Evolutionary conservation across 1,140 invertebrate species (phyloP).

Genomic region (Uloborus diversus): DNA sequence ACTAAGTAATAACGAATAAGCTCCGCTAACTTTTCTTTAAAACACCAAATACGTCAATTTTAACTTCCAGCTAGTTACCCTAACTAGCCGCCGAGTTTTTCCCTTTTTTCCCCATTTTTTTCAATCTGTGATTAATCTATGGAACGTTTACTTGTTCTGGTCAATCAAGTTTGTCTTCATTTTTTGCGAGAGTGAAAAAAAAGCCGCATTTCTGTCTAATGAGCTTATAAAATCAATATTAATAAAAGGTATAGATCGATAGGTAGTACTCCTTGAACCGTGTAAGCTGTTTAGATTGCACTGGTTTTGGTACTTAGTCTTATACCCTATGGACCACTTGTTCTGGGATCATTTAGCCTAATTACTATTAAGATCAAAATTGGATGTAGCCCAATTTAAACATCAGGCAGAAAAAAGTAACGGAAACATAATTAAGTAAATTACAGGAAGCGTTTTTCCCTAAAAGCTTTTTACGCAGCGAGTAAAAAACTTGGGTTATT

Average conservation of each 20-base stretch:
- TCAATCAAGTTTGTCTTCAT: constrained; percentile 55
- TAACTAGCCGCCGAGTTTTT: constrained; percentile 39
- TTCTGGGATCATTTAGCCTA: constrained; percentile 54
- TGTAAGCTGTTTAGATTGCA: constrained; percentile 56
- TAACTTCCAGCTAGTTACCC: constrained; percentile 45
- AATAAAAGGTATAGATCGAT: constrained; percentile 55
- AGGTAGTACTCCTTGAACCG: constrained; percentile 20
- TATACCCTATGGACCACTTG: constrained; percentile 55
- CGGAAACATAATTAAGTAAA: constrained; percentile 56
- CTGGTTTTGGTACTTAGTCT: constrained; percentile 45
- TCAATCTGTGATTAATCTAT: constrained; percentile 50
- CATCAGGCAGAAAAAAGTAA: constrained; percentile 46
- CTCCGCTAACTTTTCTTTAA: constrained; percentile 21
- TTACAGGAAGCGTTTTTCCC: constrained; percentile 56
- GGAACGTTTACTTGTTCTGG: constrained; percentile 53
- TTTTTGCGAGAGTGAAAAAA: constrained; percentile 18
- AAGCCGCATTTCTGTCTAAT: constrained; percentile 45
- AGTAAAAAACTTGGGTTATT: constrained; percentile 30
- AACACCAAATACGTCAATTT: constrained; percentile 34
- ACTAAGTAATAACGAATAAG: constrained; percentile 11
- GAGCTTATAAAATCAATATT: constrained; percentile 55
- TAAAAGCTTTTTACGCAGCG: constrained; percentile 51
- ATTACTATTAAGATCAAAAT: constrained; percentile 57
- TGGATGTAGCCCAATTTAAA: constrained; percentile 57
- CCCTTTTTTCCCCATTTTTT: constrained; percentile 25